phyloP scores from a whole-genome alignment of 2,888 invertebrate genomes.

The Caenorhabditis sp. region DNA sequence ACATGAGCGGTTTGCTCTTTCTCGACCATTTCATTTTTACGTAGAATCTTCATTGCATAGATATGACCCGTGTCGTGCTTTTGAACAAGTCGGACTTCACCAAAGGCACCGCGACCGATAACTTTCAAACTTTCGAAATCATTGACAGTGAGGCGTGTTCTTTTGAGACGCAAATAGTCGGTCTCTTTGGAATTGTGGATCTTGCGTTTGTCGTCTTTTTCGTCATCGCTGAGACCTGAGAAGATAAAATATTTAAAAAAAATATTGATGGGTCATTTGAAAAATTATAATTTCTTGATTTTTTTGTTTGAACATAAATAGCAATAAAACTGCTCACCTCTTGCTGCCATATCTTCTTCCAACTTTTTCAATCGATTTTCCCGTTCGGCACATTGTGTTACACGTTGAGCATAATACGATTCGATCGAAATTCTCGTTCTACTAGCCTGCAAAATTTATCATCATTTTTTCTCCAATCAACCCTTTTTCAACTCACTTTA shows the following conservation, averaged over 20 bases:
- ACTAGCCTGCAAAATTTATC: slow-evolving; percentile 72
- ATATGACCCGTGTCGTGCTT: slow-evolving; percentile 99
- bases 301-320: not conserved
- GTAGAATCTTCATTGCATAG: slow-evolving; percentile 98
- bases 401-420: slow-evolving; percentile 92
- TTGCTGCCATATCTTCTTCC: slow-evolving; percentile 94
- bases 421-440: slow-evolving; percentile 97
- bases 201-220: slow-evolving; percentile 88
- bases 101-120: slow-evolving; percentile 76
- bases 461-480: not conserved
- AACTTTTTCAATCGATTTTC: slow-evolving; percentile 81
- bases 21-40: slow-evolving; percentile 98
- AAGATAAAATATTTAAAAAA: no score
- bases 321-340: slow-evolving; percentile 77
- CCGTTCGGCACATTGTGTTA: slow-evolving; percentile 94
- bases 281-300: no score
- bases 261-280: no score
- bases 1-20: slow-evolving; percentile 81
- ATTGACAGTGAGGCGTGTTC: slow-evolving; percentile 83
- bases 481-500: slow-evolving; percentile 36
- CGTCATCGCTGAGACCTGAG: slow-evolving; percentile 60
- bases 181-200: slow-evolving; percentile 98
- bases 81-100: slow-evolving; percentile 90
- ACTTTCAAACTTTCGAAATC: slow-evolving; percentile 96
- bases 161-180: slow-evolving; percentile 91